phyloP scores from a whole-genome alignment of 2,888 invertebrate genomes.

The Anagyrus pseudococci region DNA sequence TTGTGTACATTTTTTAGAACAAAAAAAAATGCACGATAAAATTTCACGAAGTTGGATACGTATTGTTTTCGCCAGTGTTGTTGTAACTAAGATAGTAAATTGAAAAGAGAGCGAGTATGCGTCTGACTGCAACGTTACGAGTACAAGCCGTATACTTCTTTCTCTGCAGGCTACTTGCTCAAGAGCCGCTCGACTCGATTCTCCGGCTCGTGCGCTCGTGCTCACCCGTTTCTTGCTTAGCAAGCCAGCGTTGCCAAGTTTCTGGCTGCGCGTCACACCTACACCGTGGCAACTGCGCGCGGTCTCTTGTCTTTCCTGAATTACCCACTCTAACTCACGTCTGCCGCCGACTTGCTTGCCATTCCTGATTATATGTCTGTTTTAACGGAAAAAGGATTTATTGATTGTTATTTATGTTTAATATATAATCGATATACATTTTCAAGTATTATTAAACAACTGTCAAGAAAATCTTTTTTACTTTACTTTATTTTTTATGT shows the following conservation, averaged over 20 bases:
- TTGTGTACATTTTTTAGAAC: too few relatives aligned
- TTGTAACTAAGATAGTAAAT: too few relatives aligned
- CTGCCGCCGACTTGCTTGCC: background rate
- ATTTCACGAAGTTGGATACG: too few relatives aligned
- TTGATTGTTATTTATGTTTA: too few relatives aligned
- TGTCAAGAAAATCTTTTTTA: too few relatives aligned
- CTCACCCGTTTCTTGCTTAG: background rate
- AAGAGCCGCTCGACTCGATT: background rate
- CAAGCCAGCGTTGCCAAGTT: slow-evolving; percentile 31
- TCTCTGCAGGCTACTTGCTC: background rate
- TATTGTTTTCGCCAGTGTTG: too few relatives aligned
- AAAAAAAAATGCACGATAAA: too few relatives aligned
- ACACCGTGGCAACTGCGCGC: slow-evolving; percentile 36
- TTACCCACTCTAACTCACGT: background rate
- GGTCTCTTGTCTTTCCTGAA: background rate
- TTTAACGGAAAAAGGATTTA: too few relatives aligned
- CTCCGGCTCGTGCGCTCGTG: background rate
- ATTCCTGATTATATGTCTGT: background rate
- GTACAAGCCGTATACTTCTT: background rate
- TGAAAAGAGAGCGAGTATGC: background rate
- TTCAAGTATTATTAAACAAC: too few relatives aligned
- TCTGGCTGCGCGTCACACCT: slow-evolving; percentile 34
- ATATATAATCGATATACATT: too few relatives aligned
- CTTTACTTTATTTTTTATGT: too few relatives aligned
- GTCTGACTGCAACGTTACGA: background rate